Evolutionary conservation across 35 echinoderm and acorn worm genomes (phyloP).

Genomic region (Anneissia japonica): DNA sequence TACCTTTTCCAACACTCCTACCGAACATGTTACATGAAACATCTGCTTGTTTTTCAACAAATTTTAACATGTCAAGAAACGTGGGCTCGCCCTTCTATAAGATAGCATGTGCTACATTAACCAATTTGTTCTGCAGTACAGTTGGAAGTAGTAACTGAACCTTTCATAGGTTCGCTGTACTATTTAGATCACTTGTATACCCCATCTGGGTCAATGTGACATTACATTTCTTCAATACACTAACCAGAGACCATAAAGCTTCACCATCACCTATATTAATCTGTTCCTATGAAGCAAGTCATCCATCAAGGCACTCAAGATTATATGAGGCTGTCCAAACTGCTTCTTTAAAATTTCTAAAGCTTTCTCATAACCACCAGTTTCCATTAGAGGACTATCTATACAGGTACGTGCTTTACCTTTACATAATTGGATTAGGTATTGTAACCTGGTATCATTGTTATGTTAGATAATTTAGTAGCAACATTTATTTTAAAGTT

Average conservation of each 20-base stretch:
- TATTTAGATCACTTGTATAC: slow-evolving; percentile 5
- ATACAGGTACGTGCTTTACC: slow-evolving; percentile 17
- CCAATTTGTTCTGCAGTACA: slow-evolving; percentile 21
- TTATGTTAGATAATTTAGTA: slow-evolving; percentile 18
- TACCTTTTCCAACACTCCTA: slow-evolving; percentile 2
- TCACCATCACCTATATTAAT: neutral
- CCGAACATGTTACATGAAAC: too few relatives aligned
- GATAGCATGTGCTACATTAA: slow-evolving; percentile 20
- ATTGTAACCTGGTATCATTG: slow-evolving; percentile 5
- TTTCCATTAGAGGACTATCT: neutral
- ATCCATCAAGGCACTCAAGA: slow-evolving; percentile 15
- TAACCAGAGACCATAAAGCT: slow-evolving; percentile 12
- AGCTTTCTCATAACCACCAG: slow-evolving; percentile 9
- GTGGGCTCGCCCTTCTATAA: slow-evolving; percentile 4
- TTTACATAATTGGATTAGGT: slow-evolving; percentile 29
- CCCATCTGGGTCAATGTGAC: slow-evolving; percentile 19
- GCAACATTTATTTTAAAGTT: slow-evolving; percentile 34
- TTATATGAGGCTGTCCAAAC: slow-evolving; percentile 31
- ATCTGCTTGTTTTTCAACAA: too few relatives aligned
- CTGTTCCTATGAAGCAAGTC: neutral
- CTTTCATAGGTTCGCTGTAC: slow-evolving; percentile 5
- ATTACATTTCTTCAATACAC: slow-evolving; percentile 22
- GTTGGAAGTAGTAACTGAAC: neutral
- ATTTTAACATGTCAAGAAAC: too few relatives aligned
- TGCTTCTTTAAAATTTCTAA: slow-evolving; percentile 17